Conservation (phyloP, 2,113 vertebrate genomes). For the Illadopsis cleaveri region DNA sequence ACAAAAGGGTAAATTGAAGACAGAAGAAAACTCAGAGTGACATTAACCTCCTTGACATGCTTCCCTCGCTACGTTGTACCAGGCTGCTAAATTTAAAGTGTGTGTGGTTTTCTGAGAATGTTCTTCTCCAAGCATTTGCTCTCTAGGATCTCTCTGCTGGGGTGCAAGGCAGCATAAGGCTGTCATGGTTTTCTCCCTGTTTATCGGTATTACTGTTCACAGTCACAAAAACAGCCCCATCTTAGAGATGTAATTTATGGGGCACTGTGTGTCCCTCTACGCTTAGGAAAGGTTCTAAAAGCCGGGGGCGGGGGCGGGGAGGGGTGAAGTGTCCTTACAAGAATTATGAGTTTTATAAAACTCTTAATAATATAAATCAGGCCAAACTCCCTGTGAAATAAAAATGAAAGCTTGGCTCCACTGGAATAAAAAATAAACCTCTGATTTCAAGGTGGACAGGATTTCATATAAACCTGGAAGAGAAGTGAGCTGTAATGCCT, state of each 20-base stretch:
- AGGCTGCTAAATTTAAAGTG: neutral
- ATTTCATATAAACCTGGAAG: neutral
- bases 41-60: neutral
- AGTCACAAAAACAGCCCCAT: neutral
- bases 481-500: neutral
- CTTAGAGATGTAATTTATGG: neutral
- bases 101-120: neutral
- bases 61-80: neutral
- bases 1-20: neutral
- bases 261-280: neutral
- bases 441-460: neutral
- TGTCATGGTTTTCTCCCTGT: neutral
- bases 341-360: neutral
- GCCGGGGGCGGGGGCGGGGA: rapidly evolving
- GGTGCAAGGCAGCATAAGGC: neutral
- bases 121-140: neutral
- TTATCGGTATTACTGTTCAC: neutral
- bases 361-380: neutral
- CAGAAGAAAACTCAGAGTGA: neutral
- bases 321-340: neutral
- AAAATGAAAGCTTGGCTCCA: neutral
- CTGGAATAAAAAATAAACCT: neutral
- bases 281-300: neutral
- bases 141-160: neutral
- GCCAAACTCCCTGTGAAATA: neutral